These are phyloP conservation scores for Dromius quadrimaculatus DNA, from an alignment of 2,888 invertebrate genomes.

Conservation along the genomic window DNA sequence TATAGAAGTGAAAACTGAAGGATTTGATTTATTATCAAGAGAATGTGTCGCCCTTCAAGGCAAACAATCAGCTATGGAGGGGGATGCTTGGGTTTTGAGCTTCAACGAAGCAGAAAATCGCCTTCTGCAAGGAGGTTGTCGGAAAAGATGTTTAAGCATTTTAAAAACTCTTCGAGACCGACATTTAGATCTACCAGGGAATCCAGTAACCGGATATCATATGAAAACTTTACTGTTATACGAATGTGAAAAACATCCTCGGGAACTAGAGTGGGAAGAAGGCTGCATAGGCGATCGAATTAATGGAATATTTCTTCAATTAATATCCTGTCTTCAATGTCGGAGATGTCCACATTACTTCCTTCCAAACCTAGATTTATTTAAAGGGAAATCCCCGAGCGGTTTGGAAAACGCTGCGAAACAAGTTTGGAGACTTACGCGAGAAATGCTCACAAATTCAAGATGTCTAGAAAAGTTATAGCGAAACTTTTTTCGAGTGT, in stretches of 20 bases:
- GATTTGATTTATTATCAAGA: constrained; percentile 92
- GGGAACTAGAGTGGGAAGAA: constrained; percentile 95
- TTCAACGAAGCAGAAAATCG: constrained; percentile 93
- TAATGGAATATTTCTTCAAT: constrained; percentile 92
- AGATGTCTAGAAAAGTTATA: constrained; percentile 92
- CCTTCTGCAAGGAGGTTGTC: constrained; percentile 86
- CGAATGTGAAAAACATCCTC: constrained; percentile 96
- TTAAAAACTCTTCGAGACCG: constrained; percentile 91
- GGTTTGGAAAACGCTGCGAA: constrained; percentile 93
- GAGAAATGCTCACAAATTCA: constrained; percentile 92
- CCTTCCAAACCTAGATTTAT: constrained; percentile 90
- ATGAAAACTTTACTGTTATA: constrained; percentile 90
- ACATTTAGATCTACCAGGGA: constrained; percentile 88
- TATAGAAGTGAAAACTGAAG: constrained; percentile 93
- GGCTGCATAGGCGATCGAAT: constrained; percentile 89
- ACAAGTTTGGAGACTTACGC: constrained; percentile 91
- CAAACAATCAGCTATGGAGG: constrained; percentile 92
- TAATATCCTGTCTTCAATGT: constrained; percentile 97
- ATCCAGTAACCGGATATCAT: constrained; percentile 92
- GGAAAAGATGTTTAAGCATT: constrained; percentile 87
- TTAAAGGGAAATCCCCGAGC: constrained; percentile 91
- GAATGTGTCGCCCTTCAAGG: constrained; percentile 85
- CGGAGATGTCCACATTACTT: constrained; percentile 96
- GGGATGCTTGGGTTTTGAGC: constrained; percentile 94
- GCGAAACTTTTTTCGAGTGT: constrained; percentile 56